Conservation (phyloP, 2,113 vertebrate genomes). For the Thermophis baileyi region DNA sequence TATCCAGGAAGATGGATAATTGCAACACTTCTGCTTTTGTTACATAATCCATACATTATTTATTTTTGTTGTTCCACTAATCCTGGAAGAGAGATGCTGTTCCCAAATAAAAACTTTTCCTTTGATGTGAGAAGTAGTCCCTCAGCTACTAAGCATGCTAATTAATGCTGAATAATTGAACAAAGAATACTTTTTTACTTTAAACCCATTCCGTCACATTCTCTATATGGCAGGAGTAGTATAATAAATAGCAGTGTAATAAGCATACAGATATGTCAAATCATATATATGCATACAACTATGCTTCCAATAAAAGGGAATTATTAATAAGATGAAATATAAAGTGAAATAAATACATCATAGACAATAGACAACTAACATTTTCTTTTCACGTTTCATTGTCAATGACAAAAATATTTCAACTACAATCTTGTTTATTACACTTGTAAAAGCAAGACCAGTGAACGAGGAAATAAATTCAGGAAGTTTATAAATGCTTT, state of each 20-base stretch:
- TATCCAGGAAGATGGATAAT: conserved; percentile 49
- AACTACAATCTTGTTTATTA: background rate
- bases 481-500: background rate
- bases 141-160: conserved; percentile 50
- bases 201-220: conserved; percentile 22
- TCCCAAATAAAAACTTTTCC: conserved; percentile 51
- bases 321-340: conserved; percentile 44
- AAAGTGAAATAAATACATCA: background rate
- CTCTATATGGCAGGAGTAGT: conserved; percentile 45
- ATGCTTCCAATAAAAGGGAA: conserved; percentile 31
- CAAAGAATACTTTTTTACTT: conserved; percentile 55
- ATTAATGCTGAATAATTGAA: conserved; percentile 66
- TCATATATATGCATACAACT: background rate
- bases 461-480: background rate
- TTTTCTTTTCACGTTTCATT: background rate
- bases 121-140: conserved; percentile 31
- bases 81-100: conserved; percentile 46
- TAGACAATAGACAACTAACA: background rate
- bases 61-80: conserved; percentile 55
- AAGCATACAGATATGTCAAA: background rate
- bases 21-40: conserved; percentile 42
- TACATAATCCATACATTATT: conserved; percentile 55
- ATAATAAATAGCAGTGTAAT: conserved; percentile 21
- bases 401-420: background rate
- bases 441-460: background rate